A percentile compares a stretch with the other conserved stretches of the same genome.
Evolutionary conservation across 1,140 invertebrate genomes (phyloP).

Genomic region (Atopsyche davidsoni): DNA sequence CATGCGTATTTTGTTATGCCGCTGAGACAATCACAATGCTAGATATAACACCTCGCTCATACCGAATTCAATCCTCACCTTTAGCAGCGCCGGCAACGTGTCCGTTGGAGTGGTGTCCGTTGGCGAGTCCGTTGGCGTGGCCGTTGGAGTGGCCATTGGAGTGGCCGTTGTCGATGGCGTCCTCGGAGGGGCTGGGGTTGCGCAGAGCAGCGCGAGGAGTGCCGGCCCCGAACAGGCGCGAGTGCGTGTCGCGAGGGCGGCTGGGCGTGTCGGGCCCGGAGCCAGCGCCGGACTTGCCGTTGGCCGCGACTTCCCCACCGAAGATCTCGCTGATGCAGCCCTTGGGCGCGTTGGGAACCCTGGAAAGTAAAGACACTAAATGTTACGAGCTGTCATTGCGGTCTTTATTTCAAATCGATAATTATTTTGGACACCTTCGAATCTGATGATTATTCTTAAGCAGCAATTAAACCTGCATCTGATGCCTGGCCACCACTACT

Average conservation of each 20-base stretch:
- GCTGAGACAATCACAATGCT: no score
- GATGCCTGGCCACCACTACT: no score
- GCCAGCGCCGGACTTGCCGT: constrained; percentile 7
- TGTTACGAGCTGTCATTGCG: no score
- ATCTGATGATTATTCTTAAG: no score
- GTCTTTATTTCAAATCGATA: no score
- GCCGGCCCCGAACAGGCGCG: constrained; percentile 46
- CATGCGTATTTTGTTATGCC: no score
- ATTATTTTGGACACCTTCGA: no score
- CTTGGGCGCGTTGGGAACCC: constrained; percentile 48
- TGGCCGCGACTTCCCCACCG: constrained; percentile 37
- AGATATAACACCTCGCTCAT: no score
- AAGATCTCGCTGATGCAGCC: constrained; percentile 49
- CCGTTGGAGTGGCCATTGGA: constrained; percentile 41
- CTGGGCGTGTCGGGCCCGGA: constrained; percentile 12
- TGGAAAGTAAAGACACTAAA: constrained; percentile 30
- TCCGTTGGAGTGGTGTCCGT: constrained; percentile 34
- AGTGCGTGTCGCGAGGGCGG: constrained; percentile 45
- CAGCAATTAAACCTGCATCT: no score
- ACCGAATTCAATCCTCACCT: no score
- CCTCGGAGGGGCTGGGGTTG: no score
- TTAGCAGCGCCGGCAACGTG: constrained; percentile 16
- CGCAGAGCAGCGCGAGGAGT: no score
- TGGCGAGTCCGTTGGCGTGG: constrained; percentile 39
- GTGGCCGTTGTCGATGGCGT: constrained; percentile 28